A percentile compares a stretch with the other conserved stretches of the same genome.
These are phyloP conservation scores for Botia kubotai DNA, from an alignment of 2,797 vertebrate genomes.

Conservation along the genomic window DNA sequence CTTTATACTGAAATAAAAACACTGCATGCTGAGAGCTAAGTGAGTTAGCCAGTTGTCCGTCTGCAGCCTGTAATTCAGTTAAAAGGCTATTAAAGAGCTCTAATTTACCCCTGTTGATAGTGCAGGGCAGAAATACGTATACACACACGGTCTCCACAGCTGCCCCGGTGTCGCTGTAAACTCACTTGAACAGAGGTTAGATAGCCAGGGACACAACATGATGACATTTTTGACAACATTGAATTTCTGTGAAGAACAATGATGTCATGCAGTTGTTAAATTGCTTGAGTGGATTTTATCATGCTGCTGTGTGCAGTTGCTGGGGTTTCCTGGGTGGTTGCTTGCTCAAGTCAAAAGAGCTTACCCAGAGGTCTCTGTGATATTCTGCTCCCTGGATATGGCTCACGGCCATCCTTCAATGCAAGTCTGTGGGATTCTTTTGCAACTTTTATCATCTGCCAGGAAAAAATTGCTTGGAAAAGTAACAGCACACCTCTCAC, in stretches of 20 bases:
- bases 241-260: neutral
- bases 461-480: neutral
- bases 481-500: neutral
- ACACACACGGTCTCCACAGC: neutral
- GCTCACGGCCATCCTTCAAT: neutral
- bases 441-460: neutral
- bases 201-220: neutral
- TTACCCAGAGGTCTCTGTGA: too few relatives aligned
- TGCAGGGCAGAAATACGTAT: neutral
- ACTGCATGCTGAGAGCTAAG: constrained; percentile 54
- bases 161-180: neutral
- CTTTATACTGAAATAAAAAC: constrained; percentile 59
- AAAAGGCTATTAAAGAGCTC: constrained; percentile 58
- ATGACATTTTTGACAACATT: neutral
- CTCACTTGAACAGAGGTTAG: neutral
- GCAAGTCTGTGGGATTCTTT: neutral
- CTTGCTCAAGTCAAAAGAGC: too few relatives aligned
- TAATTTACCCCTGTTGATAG: constrained; percentile 56
- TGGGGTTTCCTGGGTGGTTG: too few relatives aligned
- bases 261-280: neutral
- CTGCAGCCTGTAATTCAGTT: constrained; percentile 57
- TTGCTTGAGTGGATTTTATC: neutral
- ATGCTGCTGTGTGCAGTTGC: too few relatives aligned
- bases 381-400: neutral
- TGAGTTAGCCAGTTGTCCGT: constrained; percentile 53